Percentiles rank a stretch among this genome's conserved stretches.
These are phyloP conservation scores for Morone saxatilis DNA, from an alignment of 2,113 vertebrate species.

Conservation along the genomic window DNA sequence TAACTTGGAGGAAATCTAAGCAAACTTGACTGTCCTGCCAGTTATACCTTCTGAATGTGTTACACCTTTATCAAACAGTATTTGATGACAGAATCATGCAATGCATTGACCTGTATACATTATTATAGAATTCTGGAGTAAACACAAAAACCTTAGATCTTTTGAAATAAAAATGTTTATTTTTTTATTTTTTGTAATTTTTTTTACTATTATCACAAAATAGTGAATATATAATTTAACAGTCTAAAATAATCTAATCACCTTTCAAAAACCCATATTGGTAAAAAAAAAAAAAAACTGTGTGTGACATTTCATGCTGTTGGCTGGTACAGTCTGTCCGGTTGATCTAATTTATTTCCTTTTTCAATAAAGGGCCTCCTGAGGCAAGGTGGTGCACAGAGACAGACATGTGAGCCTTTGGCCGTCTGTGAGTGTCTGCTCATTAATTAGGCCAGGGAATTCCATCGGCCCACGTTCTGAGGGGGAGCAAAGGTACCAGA, in stretches of 20 bases:
- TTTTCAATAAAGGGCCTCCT: slow-evolving; percentile 82
- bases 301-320: slow-evolving; percentile 66
- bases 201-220: not conserved
- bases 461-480: slow-evolving; percentile 83
- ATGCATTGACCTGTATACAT: not conserved
- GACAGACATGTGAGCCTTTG: slow-evolving; percentile 82
- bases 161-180: not conserved
- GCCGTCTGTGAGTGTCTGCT: slow-evolving; percentile 85
- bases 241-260: slow-evolving; percentile 13
- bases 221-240: not conserved
- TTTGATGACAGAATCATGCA: not conserved
- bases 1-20: not conserved
- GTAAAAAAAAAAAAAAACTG: slow-evolving; percentile 22
- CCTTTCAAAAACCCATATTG: slow-evolving; percentile 16
- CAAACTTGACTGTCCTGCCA: not conserved
- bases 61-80: not conserved
- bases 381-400: slow-evolving; percentile 71
- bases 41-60: not conserved
- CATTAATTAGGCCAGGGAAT: slow-evolving; percentile 89
- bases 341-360: slow-evolving; percentile 83
- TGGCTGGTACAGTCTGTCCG: slow-evolving; percentile 78
- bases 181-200: not conserved
- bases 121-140: not conserved
- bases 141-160: not conserved
- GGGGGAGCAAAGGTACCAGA: slow-evolving; percentile 86